Conservation (phyloP, 2,888 invertebrate genomes). For the Sarcophaga caerulescens region DNA sequence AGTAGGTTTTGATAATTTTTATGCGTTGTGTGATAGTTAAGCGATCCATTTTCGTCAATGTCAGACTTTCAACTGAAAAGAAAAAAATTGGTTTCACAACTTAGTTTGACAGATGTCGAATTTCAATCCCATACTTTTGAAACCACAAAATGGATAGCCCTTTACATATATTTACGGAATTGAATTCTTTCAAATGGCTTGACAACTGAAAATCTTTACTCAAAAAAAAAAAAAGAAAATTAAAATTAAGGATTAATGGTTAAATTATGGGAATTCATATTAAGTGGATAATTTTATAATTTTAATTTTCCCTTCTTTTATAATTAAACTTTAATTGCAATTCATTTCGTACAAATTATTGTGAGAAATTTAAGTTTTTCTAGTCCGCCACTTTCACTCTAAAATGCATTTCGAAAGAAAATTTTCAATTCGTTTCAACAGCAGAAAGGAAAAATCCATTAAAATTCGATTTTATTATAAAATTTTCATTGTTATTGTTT, state of each 20-base stretch:
- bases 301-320: too few relatives aligned
- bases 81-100: too few relatives aligned
- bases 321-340: neutral
- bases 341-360: neutral
- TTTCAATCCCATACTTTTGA: too few relatives aligned
- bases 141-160: too few relatives aligned
- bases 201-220: neutral
- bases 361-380: neutral
- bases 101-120: too few relatives aligned
- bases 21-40: too few relatives aligned
- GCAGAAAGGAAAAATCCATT: constrained; percentile 41
- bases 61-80: too few relatives aligned
- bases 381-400: neutral
- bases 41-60: too few relatives aligned
- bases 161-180: neutral
- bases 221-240: neutral
- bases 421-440: neutral
- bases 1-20: too few relatives aligned
- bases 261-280: constrained; percentile 27
- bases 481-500: constrained; percentile 9
- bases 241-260: constrained; percentile 36
- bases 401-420: neutral
- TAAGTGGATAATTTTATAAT: neutral
- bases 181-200: neutral
- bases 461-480: constrained; percentile 45